phyloP scores from a whole-genome alignment of 2,797 vertebrate species.

The Oreonectes daqikongensis region DNA sequence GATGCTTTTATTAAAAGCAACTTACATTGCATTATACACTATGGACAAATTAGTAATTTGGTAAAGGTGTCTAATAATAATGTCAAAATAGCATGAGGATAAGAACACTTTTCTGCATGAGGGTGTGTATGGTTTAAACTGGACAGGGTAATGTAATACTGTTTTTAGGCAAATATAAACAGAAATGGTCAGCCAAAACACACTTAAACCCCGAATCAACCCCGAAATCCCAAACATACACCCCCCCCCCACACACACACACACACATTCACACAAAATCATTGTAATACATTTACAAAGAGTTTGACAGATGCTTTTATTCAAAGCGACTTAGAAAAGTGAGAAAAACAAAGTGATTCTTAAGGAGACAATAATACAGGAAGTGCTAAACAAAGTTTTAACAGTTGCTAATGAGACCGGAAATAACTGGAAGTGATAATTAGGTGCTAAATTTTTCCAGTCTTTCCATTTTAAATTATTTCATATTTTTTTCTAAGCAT shows the following conservation, averaged over 20 bases:
- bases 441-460: too few relatives aligned
- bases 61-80: neutral
- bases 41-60: neutral
- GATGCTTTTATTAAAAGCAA: too few relatives aligned
- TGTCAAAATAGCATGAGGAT: neutral
- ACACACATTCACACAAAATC: neutral
- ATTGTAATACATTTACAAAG: neutral
- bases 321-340: too few relatives aligned
- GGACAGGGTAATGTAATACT: neutral
- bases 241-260: neutral
- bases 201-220: neutral
- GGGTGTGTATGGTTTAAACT: neutral
- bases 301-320: neutral
- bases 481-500: too few relatives aligned
- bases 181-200: constrained; percentile 25
- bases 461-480: too few relatives aligned
- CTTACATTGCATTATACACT: too few relatives aligned
- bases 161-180: constrained; percentile 23
- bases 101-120: neutral
- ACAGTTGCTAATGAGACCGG: too few relatives aligned
- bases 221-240: too few relatives aligned
- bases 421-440: too few relatives aligned
- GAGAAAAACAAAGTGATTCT: too few relatives aligned
- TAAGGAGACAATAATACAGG: too few relatives aligned
- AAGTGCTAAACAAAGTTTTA: too few relatives aligned